Evolutionary conservation across 2,113 vertebrate genomes (phyloP), one percentile per base, ranked within the genome.

Genomic region (Pheucticus melanocephalus): DNA sequence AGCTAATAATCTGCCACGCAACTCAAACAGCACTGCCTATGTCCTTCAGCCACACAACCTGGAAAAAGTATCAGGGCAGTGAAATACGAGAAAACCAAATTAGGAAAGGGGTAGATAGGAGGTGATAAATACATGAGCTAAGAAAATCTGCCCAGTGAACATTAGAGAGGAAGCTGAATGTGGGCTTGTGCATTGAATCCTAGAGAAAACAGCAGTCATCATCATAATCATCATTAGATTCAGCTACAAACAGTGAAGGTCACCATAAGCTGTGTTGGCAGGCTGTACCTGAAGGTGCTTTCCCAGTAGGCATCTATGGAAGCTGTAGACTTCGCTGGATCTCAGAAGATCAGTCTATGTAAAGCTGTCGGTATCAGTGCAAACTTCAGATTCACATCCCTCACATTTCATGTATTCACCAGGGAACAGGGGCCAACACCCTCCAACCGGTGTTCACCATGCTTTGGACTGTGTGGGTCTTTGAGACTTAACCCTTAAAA

Each of bases 181-280:
- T 82, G 69, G 65, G 81, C 50, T 94, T 1, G 1, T 79, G 53
- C 31, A 12, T 12, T 82, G 86, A 83, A 78, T 95, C 57, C 48
- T n/a, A 77, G 51, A 83, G 72, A 66, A 96, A 93, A 91, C 31
- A 80, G 50, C 45, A 82, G 48, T 83, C 9, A 10, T 86, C 39
- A 28, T 86, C 4, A 10, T 83, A 39, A 11, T 88, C 64, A 47
- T 50, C 86, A 78, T 78, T 15, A 56, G 76, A 63, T 93, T 90
- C 54, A 81, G 86, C 86, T 78, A 33, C 39, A 47, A 82, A n/a
- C 45, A 65, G 76, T 9, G 64, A 76, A 86, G 88, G 86, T 92
- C 76, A 68, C 51, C 18, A 16, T 50, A 47, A 92, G 57, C 85
- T 93, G 69, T 59, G 37, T 60, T 94, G 91, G 69, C 86, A 94